phyloP scores from a whole-genome alignment of 2,888 invertebrate species.

The Aporophyla nigra region DNA sequence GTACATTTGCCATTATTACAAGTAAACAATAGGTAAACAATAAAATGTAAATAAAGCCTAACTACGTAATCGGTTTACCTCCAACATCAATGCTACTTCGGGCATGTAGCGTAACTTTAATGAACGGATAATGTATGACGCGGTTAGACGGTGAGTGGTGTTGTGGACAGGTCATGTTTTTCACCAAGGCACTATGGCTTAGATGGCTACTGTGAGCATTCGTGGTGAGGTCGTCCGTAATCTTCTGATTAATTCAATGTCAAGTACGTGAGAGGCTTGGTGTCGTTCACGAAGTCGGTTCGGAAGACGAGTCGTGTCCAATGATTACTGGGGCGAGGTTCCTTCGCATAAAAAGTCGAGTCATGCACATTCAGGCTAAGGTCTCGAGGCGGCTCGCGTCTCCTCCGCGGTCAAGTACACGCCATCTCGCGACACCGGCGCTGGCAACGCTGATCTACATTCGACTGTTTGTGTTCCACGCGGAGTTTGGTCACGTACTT shows the following conservation, averaged over 20 bases:
- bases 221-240: conserved; percentile 57
- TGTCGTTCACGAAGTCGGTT: conserved; percentile 61
- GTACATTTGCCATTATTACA: conserved; percentile 39
- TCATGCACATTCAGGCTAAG: conserved; percentile 86
- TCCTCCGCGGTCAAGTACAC: conserved; percentile 71
- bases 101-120: conserved; percentile 49
- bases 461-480: conserved; percentile 40
- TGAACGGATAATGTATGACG: conserved; percentile 42
- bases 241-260: conserved; percentile 75
- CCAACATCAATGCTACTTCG: conserved; percentile 57
- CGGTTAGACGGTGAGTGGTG: conserved; percentile 8
- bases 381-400: conserved; percentile 69
- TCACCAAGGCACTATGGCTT: conserved; percentile 42
- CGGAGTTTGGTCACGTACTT: conserved; percentile 53
- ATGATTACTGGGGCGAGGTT: conserved; percentile 79
- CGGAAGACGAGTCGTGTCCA: conserved; percentile 72
- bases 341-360: conserved; percentile 78
- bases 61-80: conserved; percentile 52
- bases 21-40: conserved; percentile 41
- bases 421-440: conserved; percentile 58
- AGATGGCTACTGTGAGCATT: conserved; percentile 7
- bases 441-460: conserved; percentile 55
- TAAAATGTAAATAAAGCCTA: conserved; percentile 35
- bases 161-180: conserved; percentile 21
- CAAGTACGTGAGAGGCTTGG: conserved; percentile 70